A percentile compares a stretch with the other conserved stretches of the same genome.
phyloP scores from a whole-genome alignment of 1,140 invertebrate species.

The Drosophila fuyamai region DNA sequence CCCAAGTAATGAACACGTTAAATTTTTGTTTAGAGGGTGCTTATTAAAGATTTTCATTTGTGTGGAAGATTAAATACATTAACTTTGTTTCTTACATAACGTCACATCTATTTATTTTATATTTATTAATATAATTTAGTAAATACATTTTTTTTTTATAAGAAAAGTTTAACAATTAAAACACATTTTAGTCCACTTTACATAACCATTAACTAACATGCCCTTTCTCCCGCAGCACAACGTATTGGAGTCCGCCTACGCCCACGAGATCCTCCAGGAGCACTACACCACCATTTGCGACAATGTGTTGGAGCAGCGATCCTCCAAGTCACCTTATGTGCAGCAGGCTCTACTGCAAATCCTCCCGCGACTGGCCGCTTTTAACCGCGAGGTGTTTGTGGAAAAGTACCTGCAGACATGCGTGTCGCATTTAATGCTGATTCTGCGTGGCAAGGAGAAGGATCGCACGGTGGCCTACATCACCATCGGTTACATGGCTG shows the following conservation, averaged over 20 bases:
- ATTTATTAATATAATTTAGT: no score
- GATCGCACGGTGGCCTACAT: constrained; percentile 94
- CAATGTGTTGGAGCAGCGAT: constrained; percentile 91
- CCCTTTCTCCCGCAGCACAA: constrained; percentile 42
- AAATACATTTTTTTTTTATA: no score
- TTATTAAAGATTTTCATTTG: no score
- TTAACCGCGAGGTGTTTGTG: constrained; percentile 93
- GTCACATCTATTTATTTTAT: no score
- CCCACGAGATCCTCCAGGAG: constrained; percentile 92
- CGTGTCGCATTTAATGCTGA: constrained; percentile 91
- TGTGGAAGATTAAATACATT: no score
- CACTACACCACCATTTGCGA: constrained; percentile 94
- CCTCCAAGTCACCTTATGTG: constrained; percentile 91
- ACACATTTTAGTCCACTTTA: no score
- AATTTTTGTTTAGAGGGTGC: no score
- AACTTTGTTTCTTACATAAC: no score
- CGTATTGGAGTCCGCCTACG: constrained; percentile 94
- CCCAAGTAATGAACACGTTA: no score
- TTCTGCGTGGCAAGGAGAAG: constrained; percentile 91
- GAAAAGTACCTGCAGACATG: constrained; percentile 91
- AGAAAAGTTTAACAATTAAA: no score
- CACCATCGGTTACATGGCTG: constrained; percentile 95
- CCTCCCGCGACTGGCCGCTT: constrained; percentile 97
- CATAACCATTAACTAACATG: background rate
- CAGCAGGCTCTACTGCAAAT: constrained; percentile 95